Percentiles rank a stretch among this genome's conserved stretches.
Evolutionary conservation across 2,797 vertebrate genomes (phyloP).

Genomic region (Clarias laeviceps): DNA sequence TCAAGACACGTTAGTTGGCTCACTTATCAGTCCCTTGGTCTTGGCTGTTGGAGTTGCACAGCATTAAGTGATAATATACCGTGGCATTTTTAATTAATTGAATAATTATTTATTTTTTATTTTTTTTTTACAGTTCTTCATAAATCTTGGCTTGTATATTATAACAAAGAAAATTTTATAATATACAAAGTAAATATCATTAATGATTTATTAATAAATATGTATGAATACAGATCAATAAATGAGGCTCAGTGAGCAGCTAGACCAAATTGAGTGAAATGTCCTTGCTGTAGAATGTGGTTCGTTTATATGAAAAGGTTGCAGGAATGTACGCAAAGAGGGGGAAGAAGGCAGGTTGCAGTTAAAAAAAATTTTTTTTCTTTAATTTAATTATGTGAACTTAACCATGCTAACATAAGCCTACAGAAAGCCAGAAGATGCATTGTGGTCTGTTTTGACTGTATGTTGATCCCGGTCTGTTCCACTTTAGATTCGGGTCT

Average conservation of each 20-base stretch:
- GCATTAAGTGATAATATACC: too few relatives aligned
- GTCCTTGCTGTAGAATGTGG: background rate
- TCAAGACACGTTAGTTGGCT: background rate
- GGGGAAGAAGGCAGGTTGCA: background rate
- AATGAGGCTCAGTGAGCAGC: background rate
- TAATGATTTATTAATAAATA: background rate
- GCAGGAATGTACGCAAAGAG: background rate
- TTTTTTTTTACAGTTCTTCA: background rate
- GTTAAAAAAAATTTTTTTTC: too few relatives aligned
- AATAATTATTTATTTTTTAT: background rate
- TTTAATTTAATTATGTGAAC: background rate
- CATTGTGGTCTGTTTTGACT: background rate
- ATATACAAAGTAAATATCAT: background rate
- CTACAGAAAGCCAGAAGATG: background rate
- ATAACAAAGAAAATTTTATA: too few relatives aligned
- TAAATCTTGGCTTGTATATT: background rate
- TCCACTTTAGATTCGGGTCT: background rate
- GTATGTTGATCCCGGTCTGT: background rate
- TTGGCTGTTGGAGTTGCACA: background rate
- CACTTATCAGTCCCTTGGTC: background rate
- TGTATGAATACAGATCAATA: background rate
- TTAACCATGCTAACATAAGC: background rate
- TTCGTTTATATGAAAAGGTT: background rate
- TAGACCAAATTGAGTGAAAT: background rate
- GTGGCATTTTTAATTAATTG: background rate